Evolutionary conservation across 1,140 invertebrate species (phyloP), one percentile per base, ranked within the genome.

Genomic region (Acromyrmex heyeri): DNA sequence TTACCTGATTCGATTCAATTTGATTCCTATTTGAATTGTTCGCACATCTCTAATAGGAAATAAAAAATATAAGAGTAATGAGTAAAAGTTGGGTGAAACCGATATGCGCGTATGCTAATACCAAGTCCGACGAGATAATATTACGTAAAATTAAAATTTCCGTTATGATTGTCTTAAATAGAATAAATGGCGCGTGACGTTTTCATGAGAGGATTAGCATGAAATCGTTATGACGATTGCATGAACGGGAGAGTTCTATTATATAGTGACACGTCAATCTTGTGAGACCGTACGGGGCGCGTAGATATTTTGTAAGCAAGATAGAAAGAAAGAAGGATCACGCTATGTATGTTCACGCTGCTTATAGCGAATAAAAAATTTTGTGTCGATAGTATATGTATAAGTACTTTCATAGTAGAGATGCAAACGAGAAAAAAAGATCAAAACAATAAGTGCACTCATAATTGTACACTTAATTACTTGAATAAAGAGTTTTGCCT

Each of bases 271-370:
- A 62, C 57, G 30, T 87, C 55, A 75, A 87, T 67, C 69, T 69
- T 38, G 50, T 24, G 65, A 83, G 69, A 87, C 72, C 89, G 62
- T 90, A 91, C 67, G 89, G 88, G 50, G 69, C 83, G 91, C 91
- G 92, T 91, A 92, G 86, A 93, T 94, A 94, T 93, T 94, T 94
- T 94, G 91, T 93, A 94, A 94, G 91, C 92, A 91, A 59, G 72
- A 44, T 12, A 67, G n/a, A 44, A 38, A 67, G 94, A 53, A 81
- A 62, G 55, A 24, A 93, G 93, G 90, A 92, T 79, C 14, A 81
- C 92, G 21, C 65, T 88, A 87, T 95, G 91, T 93, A 94, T 88
- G 88, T 94, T 93, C 91, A 61, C 38, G 91, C 88, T 93, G 92
- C 93, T 94, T 95, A 91, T 91, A 93, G 90, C 88, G 88, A 94